A percentile compares a stretch with the other conserved stretches of the same genome.
Conservation (phyloP, 2,888 invertebrate species). For the Bombylius discolor region DNA sequence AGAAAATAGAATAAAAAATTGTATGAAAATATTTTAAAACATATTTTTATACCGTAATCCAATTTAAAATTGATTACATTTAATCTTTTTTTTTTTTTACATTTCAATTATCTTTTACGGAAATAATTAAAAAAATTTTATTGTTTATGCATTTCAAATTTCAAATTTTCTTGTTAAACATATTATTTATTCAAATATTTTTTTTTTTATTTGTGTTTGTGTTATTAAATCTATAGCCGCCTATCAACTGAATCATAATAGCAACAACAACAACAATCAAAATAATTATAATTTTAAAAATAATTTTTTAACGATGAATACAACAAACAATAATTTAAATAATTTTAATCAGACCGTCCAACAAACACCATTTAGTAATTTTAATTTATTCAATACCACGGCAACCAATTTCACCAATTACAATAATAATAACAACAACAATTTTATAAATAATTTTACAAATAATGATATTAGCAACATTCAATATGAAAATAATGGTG, state of each 20-base stretch:
- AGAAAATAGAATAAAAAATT: too few species aligned
- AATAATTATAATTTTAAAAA: not conserved
- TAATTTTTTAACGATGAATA: not conserved
- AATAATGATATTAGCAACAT: slow-evolving; percentile 9
- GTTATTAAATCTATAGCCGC: not conserved
- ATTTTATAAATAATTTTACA: slow-evolving; percentile 1
- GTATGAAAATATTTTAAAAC: too few species aligned
- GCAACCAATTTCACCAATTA: slow-evolving; percentile 1
- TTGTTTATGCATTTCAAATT: too few species aligned
- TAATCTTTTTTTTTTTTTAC: too few species aligned
- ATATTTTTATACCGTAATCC: too few species aligned
- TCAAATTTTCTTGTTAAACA: too few species aligned
- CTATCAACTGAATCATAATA: not conserved
- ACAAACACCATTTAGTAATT: not conserved
- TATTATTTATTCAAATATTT: too few species aligned
- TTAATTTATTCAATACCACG: not conserved
- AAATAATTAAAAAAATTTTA: too few species aligned
- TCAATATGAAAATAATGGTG: not conserved
- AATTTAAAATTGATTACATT: too few species aligned
- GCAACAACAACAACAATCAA: not conserved
- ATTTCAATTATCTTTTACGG: too few species aligned
- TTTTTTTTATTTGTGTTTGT: not conserved
- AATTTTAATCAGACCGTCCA: slow-evolving; percentile 8
- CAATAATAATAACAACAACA: slow-evolving; percentile 4
- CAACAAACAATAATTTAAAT: slow-evolving; percentile 4